Evolutionary conservation across 2,888 invertebrate genomes (phyloP).

Genomic region (Acanthopleura granulata): DNA sequence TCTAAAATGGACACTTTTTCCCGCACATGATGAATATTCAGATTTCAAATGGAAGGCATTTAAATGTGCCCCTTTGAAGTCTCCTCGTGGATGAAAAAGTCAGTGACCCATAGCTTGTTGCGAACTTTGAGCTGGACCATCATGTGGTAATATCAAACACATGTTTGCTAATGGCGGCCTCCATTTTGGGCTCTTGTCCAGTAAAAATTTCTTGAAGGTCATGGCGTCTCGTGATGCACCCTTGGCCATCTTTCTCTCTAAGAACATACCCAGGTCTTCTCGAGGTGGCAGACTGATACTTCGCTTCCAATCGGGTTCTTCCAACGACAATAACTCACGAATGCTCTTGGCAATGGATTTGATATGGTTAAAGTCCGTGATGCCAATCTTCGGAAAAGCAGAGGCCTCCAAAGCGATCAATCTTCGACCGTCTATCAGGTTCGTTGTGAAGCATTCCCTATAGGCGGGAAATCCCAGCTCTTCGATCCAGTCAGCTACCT

Average conservation of each 20-base stretch:
- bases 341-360: slow-evolving; percentile 61
- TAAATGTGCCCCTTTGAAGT: too few relatives aligned
- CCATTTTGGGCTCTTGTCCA: slow-evolving; percentile 58
- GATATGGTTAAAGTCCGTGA: slow-evolving; percentile 64
- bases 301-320: slow-evolving; percentile 63
- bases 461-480: slow-evolving; percentile 36
- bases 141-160: slow-evolving; percentile 56
- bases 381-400: slow-evolving; percentile 61
- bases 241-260: slow-evolving; percentile 56
- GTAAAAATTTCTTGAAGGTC: slow-evolving; percentile 52
- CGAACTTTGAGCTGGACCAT: not conserved
- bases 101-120: too few relatives aligned
- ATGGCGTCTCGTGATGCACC: slow-evolving; percentile 57
- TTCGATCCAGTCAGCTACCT: slow-evolving; percentile 40
- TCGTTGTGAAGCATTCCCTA: slow-evolving; percentile 54
- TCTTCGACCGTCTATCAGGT: slow-evolving; percentile 57
- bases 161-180: slow-evolving; percentile 65
- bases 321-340: slow-evolving; percentile 57
- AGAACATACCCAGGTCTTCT: slow-evolving; percentile 57
- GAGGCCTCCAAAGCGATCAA: slow-evolving; percentile 56
- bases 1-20: too few relatives aligned
- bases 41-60: too few relatives aligned
- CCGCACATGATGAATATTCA: too few relatives aligned
- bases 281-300: slow-evolving; percentile 64
- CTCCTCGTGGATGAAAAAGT: too few relatives aligned